A percentile compares a stretch with the other conserved stretches of the same genome.
These are phyloP conservation scores for Monopis laevigella DNA, from an alignment of 2,888 invertebrate species.

Conservation along the genomic window DNA sequence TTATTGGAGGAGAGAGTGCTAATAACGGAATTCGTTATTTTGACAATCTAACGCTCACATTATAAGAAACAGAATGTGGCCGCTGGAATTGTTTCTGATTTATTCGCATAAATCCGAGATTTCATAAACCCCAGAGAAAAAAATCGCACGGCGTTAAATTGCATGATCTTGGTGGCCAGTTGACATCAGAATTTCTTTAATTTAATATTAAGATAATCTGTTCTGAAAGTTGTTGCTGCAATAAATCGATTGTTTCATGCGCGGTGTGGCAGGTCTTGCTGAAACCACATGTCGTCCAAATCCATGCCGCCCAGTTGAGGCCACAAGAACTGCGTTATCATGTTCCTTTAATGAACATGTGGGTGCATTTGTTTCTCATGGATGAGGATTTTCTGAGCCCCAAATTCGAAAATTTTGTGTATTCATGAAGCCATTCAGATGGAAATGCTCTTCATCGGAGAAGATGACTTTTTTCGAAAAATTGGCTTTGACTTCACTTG, in stretches of 20 bases:
- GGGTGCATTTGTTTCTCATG: neutral
- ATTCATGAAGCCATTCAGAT: conserved; percentile 24
- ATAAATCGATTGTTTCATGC: conserved; percentile 7
- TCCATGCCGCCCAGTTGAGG: no score
- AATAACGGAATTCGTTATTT: no score
- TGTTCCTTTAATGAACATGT: neutral
- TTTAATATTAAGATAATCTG: conserved; percentile 8
- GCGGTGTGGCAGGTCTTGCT: conserved; percentile 2
- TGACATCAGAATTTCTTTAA: conserved; percentile 9
- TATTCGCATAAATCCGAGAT: conserved; percentile 7
- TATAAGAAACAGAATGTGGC: no score
- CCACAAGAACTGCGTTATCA: neutral
- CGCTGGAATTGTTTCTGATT: conserved; percentile 7
- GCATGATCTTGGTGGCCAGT: conserved; percentile 11
- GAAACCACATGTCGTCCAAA: no score
- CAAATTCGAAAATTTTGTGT: conserved; percentile 24
- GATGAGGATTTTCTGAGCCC: conserved; percentile 7
- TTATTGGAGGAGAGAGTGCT: no score
- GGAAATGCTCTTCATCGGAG: conserved; percentile 24
- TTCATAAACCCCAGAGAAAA: conserved; percentile 3
- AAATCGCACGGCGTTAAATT: conserved; percentile 8
- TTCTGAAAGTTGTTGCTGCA: conserved; percentile 2
- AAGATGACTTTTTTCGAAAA: conserved; percentile 20
- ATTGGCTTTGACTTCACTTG: neutral
- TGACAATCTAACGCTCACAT: no score